Evolutionary conservation across 37 sponge, comb jelly and placozoan genomes (phyloP), one percentile per base, ranked within the genome.

Genomic region (Lycopodina hypogea): DNA sequence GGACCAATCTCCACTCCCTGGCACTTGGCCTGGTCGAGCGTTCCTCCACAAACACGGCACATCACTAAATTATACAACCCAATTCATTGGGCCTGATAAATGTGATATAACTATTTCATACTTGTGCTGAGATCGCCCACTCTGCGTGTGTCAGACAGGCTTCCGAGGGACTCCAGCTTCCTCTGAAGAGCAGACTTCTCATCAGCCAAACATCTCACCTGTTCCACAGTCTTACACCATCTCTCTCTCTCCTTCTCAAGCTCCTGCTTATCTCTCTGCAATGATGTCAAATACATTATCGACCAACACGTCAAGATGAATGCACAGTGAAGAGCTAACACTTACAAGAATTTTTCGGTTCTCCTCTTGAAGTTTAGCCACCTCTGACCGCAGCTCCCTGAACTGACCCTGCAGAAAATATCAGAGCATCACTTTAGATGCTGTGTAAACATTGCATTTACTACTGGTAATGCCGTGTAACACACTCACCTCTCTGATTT

Each of bases 131-230:
- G 26, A 53, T 28, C 30, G 18, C 32, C 26, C 53, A 1, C 21
- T 28, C 48, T 45, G 8, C 9, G 48, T 45, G 8, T 45, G 48
- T 45, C 48, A 9, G 8, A 4, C 6, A 1, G 51, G 52, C 22
- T 26, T 24, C 29, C 69, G 38, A 50, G 80, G 40, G 63, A 22
- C 37, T 69, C 71, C 30, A 68, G 69, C 33, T 70, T 57, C n/a
- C 23, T 80, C 45, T 69, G 56, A 41, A 80, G 72, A 14, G 45
- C 14, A 1, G 45, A 7, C n/a, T 80, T 80, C 71, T 80, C 71
- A n/a, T 57, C 71, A 59, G 57, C 28, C 42, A 80, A 60, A 26
- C 22, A 55, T 28, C 36, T 50, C 12, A 61, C 61, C 4, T 59
- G 71, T 8, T 41, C 48, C 45, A 34, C 69, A 56, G 70, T 37